Percentiles rank a stretch among this genome's conserved stretches.
Evolutionary conservation across 1,140 invertebrate genomes (phyloP).

Genomic region (Leptinotarsa lineolata): DNA sequence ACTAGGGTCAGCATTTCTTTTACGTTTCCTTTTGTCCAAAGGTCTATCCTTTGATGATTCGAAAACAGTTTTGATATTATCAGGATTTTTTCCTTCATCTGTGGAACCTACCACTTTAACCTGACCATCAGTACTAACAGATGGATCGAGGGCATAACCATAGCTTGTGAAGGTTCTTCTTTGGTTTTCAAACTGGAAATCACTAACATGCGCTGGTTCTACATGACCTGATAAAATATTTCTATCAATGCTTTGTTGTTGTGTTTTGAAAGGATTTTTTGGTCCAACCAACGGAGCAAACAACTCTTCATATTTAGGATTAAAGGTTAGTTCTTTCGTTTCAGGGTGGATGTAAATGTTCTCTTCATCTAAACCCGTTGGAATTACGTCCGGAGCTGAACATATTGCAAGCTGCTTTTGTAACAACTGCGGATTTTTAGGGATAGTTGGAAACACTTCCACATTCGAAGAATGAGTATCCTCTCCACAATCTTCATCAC

Average conservation of each 20-base stretch:
- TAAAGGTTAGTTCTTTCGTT: conserved; percentile 81
- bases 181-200: conserved; percentile 99
- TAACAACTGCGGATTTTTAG: conserved; percentile 37
- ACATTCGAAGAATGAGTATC: conserved; percentile 56
- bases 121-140: conserved; percentile 72
- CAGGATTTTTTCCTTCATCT: conserved; percentile 38
- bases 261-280: conserved; percentile 87
- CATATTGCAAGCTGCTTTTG: conserved; percentile 69
- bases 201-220: conserved; percentile 92
- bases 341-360: conserved; percentile 70
- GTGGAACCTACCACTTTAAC: conserved; percentile 66
- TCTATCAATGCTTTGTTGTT: conserved; percentile 82
- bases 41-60: conserved; percentile 75
- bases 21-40: conserved; percentile 75
- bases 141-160: conserved; percentile 95
- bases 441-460: background rate
- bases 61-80: conserved; percentile 79
- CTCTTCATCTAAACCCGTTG: conserved; percentile 66
- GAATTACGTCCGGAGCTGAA: conserved; percentile 78
- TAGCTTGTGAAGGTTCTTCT: conserved; percentile 92
- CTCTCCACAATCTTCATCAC: conserved; percentile 43
- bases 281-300: conserved; percentile 92
- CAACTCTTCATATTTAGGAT: conserved; percentile 95
- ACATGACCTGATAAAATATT: conserved; percentile 95
- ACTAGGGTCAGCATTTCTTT: conserved; percentile 85